A percentile compares a stretch with the other conserved stretches of the same genome.
These are phyloP conservation scores for Thripadectes ignobilis DNA, from an alignment of 2,797 vertebrate species.

Conservation along the genomic window DNA sequence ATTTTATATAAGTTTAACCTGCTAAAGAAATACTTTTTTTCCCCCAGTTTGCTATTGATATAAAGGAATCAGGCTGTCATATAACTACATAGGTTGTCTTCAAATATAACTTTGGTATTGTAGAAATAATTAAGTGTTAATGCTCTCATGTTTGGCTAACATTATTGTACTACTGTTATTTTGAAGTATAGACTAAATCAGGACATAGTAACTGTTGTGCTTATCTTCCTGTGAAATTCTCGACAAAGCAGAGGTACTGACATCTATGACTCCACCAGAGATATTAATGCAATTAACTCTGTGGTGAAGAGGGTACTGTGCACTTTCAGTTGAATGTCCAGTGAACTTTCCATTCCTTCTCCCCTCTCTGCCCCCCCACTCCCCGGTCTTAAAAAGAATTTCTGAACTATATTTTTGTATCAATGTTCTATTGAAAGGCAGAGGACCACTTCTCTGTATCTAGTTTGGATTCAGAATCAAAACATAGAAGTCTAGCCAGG, in stretches of 20 bases:
- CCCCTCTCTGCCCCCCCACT: rapidly evolving
- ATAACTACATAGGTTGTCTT: neutral
- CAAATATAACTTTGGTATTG: neutral
- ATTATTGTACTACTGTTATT: neutral
- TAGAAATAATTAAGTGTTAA: neutral
- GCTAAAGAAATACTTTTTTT: neutral
- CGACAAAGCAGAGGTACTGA: neutral
- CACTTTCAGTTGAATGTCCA: neutral
- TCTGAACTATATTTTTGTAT: neutral
- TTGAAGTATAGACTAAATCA: neutral
- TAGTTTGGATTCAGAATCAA: neutral
- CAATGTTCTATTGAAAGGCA: neutral
- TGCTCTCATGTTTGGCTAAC: neutral
- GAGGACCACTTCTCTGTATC: rapidly evolving
- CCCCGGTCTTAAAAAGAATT: neutral
- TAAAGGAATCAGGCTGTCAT: neutral
- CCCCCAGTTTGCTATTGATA: rapidly evolving
- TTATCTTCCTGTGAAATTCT: neutral
- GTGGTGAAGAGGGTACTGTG: neutral
- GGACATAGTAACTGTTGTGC: neutral
- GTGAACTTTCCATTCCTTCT: neutral
- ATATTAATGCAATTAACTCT: neutral
- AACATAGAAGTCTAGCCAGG: neutral
- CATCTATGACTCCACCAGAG: neutral
- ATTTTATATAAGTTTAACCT: neutral